These are phyloP conservation scores for Collichthys lucidus DNA, from an alignment of 2,113 vertebrate species.

Conservation along the genomic window DNA sequence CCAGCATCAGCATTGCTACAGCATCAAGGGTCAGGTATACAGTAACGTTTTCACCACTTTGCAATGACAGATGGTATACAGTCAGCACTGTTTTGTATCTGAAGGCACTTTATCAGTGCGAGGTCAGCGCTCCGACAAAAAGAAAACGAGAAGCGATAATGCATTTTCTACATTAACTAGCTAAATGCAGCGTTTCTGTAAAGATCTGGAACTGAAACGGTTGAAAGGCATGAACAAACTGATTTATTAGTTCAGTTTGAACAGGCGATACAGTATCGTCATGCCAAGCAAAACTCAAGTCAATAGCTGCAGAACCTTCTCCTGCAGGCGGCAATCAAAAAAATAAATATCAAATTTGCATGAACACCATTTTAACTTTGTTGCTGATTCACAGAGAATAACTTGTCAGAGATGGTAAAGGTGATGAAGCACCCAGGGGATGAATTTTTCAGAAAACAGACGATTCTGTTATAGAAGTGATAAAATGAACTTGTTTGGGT, in stretches of 20 bases:
- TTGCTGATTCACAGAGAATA: slow-evolving; percentile 21
- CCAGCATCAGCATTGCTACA: neutral
- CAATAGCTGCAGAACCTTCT: slow-evolving; percentile 13
- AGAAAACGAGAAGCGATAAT: neutral
- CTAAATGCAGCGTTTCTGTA: neutral
- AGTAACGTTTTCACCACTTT: neutral
- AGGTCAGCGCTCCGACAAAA: neutral
- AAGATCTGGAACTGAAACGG: neutral
- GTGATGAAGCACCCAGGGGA: slow-evolving; percentile 37
- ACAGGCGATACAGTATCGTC: neutral
- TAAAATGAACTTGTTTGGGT: slow-evolving; percentile 16
- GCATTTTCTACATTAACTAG: neutral
- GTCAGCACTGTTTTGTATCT: neutral
- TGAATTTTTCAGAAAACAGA: slow-evolving; percentile 10
- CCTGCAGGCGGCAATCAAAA: slow-evolving; percentile 18
- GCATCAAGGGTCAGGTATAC: neutral
- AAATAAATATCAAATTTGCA: slow-evolving; percentile 28
- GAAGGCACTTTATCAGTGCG: slow-evolving; percentile 3
- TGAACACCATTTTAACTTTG: slow-evolving; percentile 14
- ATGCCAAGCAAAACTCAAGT: neutral
- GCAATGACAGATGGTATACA: neutral
- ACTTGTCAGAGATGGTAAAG: slow-evolving; percentile 26
- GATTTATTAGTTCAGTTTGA: neutral
- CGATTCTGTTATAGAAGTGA: slow-evolving; percentile 15
- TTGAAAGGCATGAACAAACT: neutral